These are phyloP conservation scores for Caenorhabditis inopinata DNA, from an alignment of 1,140 invertebrate species.

Conservation along the genomic window DNA sequence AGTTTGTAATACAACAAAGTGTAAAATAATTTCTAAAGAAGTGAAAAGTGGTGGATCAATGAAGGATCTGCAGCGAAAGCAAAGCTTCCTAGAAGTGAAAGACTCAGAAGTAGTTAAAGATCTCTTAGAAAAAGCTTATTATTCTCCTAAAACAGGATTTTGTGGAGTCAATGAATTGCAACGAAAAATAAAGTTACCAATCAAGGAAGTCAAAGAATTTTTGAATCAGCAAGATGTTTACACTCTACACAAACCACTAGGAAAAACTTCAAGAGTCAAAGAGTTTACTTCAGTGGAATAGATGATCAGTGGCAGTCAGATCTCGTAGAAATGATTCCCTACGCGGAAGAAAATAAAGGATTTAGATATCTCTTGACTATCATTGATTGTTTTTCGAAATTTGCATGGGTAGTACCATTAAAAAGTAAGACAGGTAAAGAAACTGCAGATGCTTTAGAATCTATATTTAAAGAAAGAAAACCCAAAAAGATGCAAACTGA, in stretches of 20 bases:
- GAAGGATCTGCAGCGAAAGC: too few relatives aligned
- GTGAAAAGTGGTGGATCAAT: background rate
- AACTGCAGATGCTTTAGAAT: constrained; percentile 53
- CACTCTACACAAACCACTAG: constrained; percentile 45
- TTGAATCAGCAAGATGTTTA: constrained; percentile 46
- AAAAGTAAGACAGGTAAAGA: constrained; percentile 67
- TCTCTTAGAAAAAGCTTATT: constrained; percentile 32
- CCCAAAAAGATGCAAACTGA: constrained; percentile 68
- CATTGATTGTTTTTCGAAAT: constrained; percentile 69
- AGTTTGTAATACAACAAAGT: background rate
- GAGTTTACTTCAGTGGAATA: constrained; percentile 51
- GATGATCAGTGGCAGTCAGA: constrained; percentile 67
- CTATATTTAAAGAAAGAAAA: constrained; percentile 54
- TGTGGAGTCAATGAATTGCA: constrained; percentile 38
- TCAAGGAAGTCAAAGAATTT: constrained; percentile 35
- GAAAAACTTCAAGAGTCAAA: constrained; percentile 41
- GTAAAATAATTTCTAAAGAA: background rate
- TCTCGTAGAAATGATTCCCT: constrained; percentile 62
- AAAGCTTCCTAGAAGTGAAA: too few relatives aligned
- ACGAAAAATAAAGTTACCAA: constrained; percentile 28
- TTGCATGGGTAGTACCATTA: constrained; percentile 67
- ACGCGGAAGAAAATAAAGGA: constrained; percentile 66
- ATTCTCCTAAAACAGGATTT: constrained; percentile 39
- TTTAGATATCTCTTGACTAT: constrained; percentile 68
- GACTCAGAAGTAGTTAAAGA: too few relatives aligned